Evolutionary conservation across 53 echinoderm and acorn worm species (phyloP), one percentile per base, ranked within the genome.

Genomic region (Mesocentrotus franciscanus): DNA sequence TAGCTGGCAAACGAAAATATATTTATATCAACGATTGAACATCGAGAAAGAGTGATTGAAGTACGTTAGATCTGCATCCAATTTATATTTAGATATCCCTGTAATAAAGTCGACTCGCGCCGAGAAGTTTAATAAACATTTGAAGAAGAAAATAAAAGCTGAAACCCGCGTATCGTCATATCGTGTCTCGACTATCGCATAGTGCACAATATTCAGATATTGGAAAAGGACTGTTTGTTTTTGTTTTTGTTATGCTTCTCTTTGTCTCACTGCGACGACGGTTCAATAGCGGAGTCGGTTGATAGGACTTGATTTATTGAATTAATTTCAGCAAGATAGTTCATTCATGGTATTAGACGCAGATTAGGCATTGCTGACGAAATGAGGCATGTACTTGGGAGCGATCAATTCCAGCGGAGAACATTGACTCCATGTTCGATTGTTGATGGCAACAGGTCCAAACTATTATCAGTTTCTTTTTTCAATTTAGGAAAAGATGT

Each of bases 251-350:
- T 85, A 26, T 85, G 24, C n/a, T 56, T 26, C 18, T 26, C 85
- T 56, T 85, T 85, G 85, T 85, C 57, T 85, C 26, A 8, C 85
- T 14, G 57, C 57, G 85, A 58, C n/a, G 85, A 26, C 2, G 57
- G 26, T 85, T 58, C 85, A 58, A n/a, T 58, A 64, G 66, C 91
- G 91, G 64, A 60, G 16, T 64, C 1, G 91, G 36, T 12, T 64
- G 66, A 90, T 90, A 62, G 61, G 66, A 58, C 66, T 90, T 90
- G 91, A 90, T 90, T 90, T 90, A 64, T 90, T 90, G 66, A 64
- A 90, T 90, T 90, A 90, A 90, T 90, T 62, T 90, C 66, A 64
- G 66, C 64, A 90, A 90, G 66, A 90, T 64, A 62, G 33, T 90
- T 64, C 91, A 90, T 90, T 90, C 91, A 90, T 90, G 34, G 66